Evolutionary conservation across 2,797 vertebrate genomes (phyloP).

Genomic region (Hoplostethus mediterraneus): DNA sequence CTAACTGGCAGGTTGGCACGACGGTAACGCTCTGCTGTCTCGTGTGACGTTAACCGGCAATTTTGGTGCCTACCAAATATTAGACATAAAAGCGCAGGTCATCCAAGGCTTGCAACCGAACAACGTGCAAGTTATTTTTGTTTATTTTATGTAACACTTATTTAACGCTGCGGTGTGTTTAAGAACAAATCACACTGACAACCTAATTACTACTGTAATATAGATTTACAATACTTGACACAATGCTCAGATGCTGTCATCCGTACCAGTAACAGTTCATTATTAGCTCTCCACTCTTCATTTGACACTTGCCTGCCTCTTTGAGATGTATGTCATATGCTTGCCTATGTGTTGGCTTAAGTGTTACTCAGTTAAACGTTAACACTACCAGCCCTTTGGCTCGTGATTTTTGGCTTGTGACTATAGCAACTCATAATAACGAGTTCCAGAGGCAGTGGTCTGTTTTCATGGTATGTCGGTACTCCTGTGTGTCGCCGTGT

Average conservation of each 20-base stretch:
- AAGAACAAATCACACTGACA: too few relatives aligned
- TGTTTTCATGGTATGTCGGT: constrained; percentile 11
- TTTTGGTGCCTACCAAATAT: background rate
- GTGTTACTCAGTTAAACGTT: background rate
- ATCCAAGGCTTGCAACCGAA: background rate
- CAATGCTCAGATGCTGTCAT: background rate
- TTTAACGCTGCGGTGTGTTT: too few relatives aligned
- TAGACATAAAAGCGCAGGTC: background rate
- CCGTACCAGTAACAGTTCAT: background rate
- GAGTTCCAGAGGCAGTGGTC: background rate
- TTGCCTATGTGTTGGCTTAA: background rate
- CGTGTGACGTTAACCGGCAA: background rate
- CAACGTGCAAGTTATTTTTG: background rate
- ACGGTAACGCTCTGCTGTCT: background rate
- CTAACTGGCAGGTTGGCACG: background rate
- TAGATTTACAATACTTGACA: background rate
- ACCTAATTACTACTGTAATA: background rate
- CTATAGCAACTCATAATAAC: background rate
- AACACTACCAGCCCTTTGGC: background rate
- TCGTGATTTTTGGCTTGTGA: background rate
- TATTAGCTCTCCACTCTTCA: background rate
- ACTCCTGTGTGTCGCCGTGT: constrained; percentile 6
- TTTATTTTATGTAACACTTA: background rate
- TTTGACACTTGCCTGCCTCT: background rate
- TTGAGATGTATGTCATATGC: background rate